Evolutionary conservation across 2,113 vertebrate species (phyloP).

Genomic region (Marcusenius ussheri): DNA sequence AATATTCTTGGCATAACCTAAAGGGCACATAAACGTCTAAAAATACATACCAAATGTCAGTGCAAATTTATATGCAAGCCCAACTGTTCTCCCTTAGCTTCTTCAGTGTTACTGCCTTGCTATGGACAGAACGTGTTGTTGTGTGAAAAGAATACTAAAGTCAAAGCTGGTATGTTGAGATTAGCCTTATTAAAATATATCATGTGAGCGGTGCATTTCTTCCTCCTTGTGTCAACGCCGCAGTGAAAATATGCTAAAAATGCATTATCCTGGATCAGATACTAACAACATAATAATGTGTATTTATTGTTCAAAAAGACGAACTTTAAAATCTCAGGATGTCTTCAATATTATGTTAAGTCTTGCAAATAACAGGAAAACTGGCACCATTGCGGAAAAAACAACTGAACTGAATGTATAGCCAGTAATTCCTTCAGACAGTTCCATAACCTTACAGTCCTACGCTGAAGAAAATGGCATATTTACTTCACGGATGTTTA

Average conservation of each 20-base stretch:
- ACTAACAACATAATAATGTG: not conserved
- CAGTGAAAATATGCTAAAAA: not conserved
- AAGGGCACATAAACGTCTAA: constrained; percentile 6
- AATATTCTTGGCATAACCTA: constrained; percentile 12
- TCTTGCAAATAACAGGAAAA: not conserved
- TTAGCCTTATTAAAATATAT: constrained; percentile 30
- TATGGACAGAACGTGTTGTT: constrained; percentile 5
- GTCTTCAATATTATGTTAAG: not conserved
- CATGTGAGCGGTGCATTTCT: not conserved
- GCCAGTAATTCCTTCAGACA: constrained; percentile 22
- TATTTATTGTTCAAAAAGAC: not conserved
- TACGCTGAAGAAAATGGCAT: constrained; percentile 8
- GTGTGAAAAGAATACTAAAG: constrained; percentile 9
- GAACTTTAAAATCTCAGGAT: not conserved
- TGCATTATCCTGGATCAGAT: not conserved
- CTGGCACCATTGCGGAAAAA: constrained; percentile 6
- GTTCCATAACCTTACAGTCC: constrained; percentile 14
- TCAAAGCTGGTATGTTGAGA: constrained; percentile 32
- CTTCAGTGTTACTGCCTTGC: not conserved
- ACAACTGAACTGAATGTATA: constrained; percentile 13
- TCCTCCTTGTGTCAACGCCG: not conserved
- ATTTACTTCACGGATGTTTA: constrained; percentile 6
- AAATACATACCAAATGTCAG: constrained; percentile 22
- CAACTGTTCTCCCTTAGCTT: constrained; percentile 11
- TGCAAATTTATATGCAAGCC: constrained; percentile 20